Percentiles rank a stretch among this genome's conserved stretches.
Evolutionary conservation across 2,113 vertebrate genomes (phyloP).

Genomic region (Trogon surrucura): DNA sequence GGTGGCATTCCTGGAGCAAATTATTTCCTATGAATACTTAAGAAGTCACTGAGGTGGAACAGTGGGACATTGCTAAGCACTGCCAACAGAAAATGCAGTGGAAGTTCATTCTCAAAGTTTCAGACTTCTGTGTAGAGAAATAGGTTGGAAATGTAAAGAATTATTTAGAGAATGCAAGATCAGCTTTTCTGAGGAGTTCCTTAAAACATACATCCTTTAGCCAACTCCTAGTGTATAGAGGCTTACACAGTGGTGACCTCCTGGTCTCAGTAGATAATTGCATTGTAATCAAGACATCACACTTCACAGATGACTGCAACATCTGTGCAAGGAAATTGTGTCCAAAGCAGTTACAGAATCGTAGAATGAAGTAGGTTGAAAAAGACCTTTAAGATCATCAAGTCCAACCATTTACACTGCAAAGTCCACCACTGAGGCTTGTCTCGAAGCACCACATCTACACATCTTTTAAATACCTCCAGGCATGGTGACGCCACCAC

Average conservation of each 20-base stretch:
- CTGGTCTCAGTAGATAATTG: background rate
- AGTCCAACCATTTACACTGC: background rate
- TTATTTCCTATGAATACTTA: background rate
- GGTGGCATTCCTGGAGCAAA: background rate
- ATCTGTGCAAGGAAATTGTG: background rate
- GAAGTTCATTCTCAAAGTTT: background rate
- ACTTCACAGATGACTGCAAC: accelerated
- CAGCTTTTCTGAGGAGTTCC: background rate
- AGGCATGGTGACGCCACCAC: background rate
- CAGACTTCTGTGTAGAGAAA: background rate
- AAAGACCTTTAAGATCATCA: background rate
- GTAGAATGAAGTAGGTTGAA: background rate
- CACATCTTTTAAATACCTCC: background rate
- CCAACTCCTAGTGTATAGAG: background rate
- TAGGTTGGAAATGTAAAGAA: background rate
- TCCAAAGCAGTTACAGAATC: background rate
- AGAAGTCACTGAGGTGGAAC: background rate
- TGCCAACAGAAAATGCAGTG: background rate
- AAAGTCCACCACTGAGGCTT: background rate
- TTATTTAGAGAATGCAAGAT: background rate
- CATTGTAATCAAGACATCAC: background rate
- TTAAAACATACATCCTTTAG: background rate
- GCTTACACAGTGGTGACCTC: background rate
- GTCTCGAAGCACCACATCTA: background rate
- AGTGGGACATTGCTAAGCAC: background rate